phyloP scores from a whole-genome alignment of 2,113 vertebrate species.

The Cercocebus atys region DNA sequence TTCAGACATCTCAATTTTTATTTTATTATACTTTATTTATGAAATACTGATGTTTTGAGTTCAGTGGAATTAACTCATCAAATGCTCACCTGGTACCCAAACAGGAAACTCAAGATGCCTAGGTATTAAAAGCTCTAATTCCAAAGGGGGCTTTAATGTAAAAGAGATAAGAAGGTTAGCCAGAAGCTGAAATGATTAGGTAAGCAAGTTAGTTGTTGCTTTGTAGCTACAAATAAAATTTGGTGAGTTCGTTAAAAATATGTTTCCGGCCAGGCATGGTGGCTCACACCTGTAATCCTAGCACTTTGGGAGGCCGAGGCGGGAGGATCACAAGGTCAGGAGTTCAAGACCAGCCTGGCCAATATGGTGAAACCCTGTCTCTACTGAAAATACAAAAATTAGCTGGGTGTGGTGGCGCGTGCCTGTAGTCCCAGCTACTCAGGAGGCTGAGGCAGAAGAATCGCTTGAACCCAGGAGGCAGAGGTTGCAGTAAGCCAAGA shows the following conservation, averaged over 20 bases:
- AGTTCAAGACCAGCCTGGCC: too few relatives aligned
- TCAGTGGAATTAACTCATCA: conserved; percentile 25
- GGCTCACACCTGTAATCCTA: too few relatives aligned
- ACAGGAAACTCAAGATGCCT: conserved; percentile 18
- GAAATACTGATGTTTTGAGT: conserved; percentile 19
- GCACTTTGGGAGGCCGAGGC: too few relatives aligned
- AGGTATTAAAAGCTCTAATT: not conserved
- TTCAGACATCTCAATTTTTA: conserved; percentile 25
- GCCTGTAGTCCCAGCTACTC: too few relatives aligned
- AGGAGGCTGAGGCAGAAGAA: too few relatives aligned
- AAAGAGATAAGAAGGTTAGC: conserved; percentile 10
- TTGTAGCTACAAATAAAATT: conserved; percentile 20
- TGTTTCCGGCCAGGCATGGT: not conserved
- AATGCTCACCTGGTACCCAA: conserved; percentile 2
- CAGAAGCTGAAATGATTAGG: not conserved
- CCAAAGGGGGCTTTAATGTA: conserved; percentile 16
- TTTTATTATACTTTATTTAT: conserved; percentile 26
- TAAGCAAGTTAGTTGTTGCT: not conserved
- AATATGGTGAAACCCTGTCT: too few relatives aligned
- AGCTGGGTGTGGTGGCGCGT: too few relatives aligned
- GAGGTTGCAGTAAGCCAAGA: too few relatives aligned
- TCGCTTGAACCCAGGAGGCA: too few relatives aligned
- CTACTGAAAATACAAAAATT: too few relatives aligned
- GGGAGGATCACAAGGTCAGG: too few relatives aligned
- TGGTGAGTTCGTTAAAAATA: not conserved